Base-by-base conservation (phyloP, 2,113 vertebrate species). In the Heterocephalus glaber region DNA sequence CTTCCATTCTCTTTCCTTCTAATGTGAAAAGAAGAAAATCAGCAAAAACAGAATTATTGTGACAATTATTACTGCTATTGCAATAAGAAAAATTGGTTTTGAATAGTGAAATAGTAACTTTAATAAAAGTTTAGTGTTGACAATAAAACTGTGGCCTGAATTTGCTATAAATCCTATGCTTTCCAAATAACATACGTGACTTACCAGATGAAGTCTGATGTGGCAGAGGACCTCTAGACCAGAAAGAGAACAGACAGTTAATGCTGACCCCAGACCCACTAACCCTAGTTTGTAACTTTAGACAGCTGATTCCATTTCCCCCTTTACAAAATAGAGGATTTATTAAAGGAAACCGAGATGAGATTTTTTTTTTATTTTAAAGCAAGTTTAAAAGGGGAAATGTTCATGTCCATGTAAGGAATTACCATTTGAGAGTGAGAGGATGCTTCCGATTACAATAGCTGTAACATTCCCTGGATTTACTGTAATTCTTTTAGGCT, bases 331-430 rank as follows among this genome's bases (percentile, higher is more conserved):
- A 56, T 52, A 9, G 4, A 61, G 7, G 54, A 1, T n/a, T 79
- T 93, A 86, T 83, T 86, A 47, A 95, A 77, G 22, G 4, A 96
- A 93, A 77, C 26, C 92, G 68, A 87, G 80, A 56, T 74, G n/a
- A 90, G 17, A 83, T 74, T 92, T 58, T 7, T 77, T n/a, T 74
- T 28, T 47, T 13, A 11, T 47, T 54, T n/a, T 24, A 94, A 90
- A 89, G n/a, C 10, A 58, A 52, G 3, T 95, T 86, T 35, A 86
- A 89, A 82, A 93, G 38, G 11, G 12, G 30, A 86, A 83, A 44
- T 8, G 1, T 70, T 94, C 63, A 76, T 47, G 7, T 84, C 30
- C 49, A 28, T 63, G 7, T 8, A 85, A 61, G 30, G 6, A 4
- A 49, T 81, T 77, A 49, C 86, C 66, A 76, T 52, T 86, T 90